Base-by-base conservation (phyloP, 2,113 vertebrate genomes). In the Etheostoma cragini region DNA sequence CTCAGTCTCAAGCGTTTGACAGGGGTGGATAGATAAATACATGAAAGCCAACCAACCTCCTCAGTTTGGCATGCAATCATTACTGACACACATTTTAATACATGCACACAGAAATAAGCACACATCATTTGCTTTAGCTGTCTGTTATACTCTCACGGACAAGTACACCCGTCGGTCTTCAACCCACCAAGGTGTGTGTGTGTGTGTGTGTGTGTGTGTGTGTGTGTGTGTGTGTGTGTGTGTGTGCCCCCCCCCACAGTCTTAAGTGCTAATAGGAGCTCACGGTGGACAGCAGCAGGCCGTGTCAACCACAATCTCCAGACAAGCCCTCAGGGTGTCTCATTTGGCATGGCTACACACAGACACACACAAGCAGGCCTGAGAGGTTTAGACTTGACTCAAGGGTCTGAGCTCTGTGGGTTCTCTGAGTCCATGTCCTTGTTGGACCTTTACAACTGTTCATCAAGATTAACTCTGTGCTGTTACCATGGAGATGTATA, bases 291-390 rank as follows among this genome's bases (percentile, higher is more conserved):
- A 88, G 91, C 92, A 94, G 91, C 91, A 87, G 91, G 92, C 67
- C 73, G 64, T 88, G 93, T 95, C 93, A 93, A 65, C 86, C 79
- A 56, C 92, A 94, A 93, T 94, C 91, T 87, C 87, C 88, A 87
- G 90, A 92, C 91, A 88, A 92, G 88, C 85, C 90, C 90, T 95
- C 85, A 93, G 89, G 89, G 91, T 94, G 91, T 92, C 92, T 92
- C 87, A 93, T 89, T 94, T 94, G 94, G 94, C 92, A 91, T 45
- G 72, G 53, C 17, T 24, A 78, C 81, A 69, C 74, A 81, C 76
- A 75, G 47, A 70, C 63, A 71, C 33, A 19, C 38, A 45, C 56
- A 78, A 82, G 83, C 78, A 74, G 80, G 72, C 57, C 87, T 82
- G 78, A 90, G 87, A 87, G 89, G 78, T 89, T 89, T 71, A 81